A percentile compares a stretch with the other conserved stretches of the same genome.
These are phyloP conservation scores for Ginglymostoma cirratum DNA, from an alignment of 2,113 vertebrate genomes.

Conservation along the genomic window DNA sequence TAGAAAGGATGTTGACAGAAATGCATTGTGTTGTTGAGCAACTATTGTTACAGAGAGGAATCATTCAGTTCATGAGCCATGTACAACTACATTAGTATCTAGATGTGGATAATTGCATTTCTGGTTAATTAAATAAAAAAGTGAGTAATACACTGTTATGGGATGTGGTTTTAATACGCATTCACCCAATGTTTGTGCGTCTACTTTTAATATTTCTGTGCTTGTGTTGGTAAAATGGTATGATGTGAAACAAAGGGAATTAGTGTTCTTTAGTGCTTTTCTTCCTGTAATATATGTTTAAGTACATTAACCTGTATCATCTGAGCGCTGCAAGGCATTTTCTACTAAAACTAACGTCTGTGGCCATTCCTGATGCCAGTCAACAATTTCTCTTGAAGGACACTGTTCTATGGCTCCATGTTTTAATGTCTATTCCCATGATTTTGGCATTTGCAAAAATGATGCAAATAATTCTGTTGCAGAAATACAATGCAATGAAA, in stretches of 20 bases:
- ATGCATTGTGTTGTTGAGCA: not conserved
- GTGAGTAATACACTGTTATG: not conserved
- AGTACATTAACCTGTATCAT: not conserved
- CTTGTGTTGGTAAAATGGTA: not conserved
- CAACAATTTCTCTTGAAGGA: not conserved
- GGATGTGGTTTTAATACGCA: not conserved
- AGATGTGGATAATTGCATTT: not conserved
- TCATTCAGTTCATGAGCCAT: not conserved
- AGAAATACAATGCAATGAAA: not conserved
- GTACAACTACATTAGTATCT: not conserved
- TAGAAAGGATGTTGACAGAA: not conserved
- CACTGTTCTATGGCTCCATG: not conserved
- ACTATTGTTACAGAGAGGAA: not conserved
- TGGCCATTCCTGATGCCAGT: not conserved
- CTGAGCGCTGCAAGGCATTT: not conserved
- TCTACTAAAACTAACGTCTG: not conserved
- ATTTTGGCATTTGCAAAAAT: not conserved
- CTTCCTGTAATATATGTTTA: not conserved
- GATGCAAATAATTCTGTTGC: not conserved
- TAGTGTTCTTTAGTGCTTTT: not conserved
- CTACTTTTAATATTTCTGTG: not conserved
- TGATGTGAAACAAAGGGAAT: not conserved
- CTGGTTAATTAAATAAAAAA: not conserved
- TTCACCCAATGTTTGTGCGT: not conserved
- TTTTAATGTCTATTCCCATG: not conserved